A percentile compares a stretch with the other conserved stretches of the same genome.
Evolutionary conservation across 1,140 invertebrate species (phyloP).

Genomic region (Pachypeltis micranthus): DNA sequence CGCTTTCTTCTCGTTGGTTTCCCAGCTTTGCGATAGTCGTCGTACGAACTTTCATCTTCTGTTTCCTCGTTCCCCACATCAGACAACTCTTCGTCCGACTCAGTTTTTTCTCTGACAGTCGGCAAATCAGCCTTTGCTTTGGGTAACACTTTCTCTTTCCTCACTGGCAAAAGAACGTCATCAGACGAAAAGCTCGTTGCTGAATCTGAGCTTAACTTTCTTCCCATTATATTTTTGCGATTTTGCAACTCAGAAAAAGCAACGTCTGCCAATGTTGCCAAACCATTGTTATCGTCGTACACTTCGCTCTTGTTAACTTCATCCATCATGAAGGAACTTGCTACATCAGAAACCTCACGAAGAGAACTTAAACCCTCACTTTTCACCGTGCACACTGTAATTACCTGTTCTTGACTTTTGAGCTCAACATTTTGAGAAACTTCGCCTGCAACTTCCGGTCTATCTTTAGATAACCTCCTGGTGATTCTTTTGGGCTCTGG

Average conservation of each 20-base stretch:
- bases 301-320: no score
- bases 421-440: no score
- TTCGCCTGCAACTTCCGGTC: no score
- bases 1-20: neutral
- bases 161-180: neutral
- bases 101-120: neutral
- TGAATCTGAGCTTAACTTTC: neutral
- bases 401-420: no score
- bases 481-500: neutral
- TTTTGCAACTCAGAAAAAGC: neutral
- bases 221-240: neutral
- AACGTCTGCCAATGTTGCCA: neutral
- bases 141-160: neutral
- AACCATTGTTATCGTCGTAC: neutral
- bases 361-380: no score
- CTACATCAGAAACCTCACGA: no score
- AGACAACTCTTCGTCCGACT: neutral
- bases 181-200: slow-evolving; percentile 1
- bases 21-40: neutral
- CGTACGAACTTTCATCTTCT: neutral
- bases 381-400: no score
- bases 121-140: neutral
- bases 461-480: neutral
- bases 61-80: neutral
- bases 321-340: no score